phyloP scores from a whole-genome alignment of 2,797 vertebrate genomes.

The Squalus acanthias region DNA sequence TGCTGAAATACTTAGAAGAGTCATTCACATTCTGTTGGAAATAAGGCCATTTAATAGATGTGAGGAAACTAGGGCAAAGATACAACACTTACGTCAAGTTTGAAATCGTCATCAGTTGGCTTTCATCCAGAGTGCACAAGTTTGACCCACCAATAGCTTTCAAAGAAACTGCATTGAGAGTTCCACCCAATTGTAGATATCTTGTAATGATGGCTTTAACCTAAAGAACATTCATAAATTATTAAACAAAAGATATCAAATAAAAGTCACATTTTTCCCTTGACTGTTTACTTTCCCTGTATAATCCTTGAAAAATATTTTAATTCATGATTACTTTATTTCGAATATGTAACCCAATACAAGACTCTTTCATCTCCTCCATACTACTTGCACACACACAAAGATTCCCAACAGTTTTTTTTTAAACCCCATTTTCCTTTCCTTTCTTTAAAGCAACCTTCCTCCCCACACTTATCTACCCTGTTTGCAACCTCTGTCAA shows the following conservation, averaged over 20 bases:
- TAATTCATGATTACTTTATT: neutral
- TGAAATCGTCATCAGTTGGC: slow-evolving; percentile 47
- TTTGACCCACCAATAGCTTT: neutral
- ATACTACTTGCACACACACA: neutral
- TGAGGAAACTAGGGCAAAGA: neutral
- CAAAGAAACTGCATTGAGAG: slow-evolving; percentile 45
- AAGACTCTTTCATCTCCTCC: neutral
- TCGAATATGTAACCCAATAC: neutral
- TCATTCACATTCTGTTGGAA: neutral
- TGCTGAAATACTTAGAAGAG: neutral
- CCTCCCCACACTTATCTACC: neutral
- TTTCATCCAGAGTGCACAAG: slow-evolving; percentile 51
- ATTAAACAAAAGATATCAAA: neutral
- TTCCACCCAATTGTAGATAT: slow-evolving; percentile 49
- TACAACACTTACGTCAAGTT: neutral
- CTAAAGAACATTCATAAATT: slow-evolving; percentile 41
- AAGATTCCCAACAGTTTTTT: neutral
- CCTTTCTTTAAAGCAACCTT: neutral
- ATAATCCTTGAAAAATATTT: neutral
- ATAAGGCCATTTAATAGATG: neutral
- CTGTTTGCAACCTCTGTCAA: neutral
- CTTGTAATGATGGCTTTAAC: slow-evolving; percentile 44
- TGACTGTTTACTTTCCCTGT: neutral
- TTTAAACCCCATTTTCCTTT: neutral
- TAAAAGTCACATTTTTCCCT: neutral